These are phyloP conservation scores for Phataginus tricuspis DNA, from an alignment of 2,797 vertebrate species.

Conservation along the genomic window DNA sequence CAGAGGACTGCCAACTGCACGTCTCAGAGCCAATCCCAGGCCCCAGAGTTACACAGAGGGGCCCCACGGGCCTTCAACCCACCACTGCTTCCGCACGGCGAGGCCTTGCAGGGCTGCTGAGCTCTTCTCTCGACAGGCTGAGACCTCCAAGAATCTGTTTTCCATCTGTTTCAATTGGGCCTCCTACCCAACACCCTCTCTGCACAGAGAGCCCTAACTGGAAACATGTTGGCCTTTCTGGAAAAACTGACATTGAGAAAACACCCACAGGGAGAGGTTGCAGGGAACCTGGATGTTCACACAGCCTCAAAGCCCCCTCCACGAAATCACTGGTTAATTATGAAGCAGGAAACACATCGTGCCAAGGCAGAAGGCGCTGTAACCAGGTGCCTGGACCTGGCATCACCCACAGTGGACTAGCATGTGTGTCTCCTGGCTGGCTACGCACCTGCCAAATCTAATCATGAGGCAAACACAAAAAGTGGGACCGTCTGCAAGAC, in stretches of 20 bases:
- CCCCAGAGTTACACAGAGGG: background rate
- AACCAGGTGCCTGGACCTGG: background rate
- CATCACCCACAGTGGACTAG: rapidly evolving
- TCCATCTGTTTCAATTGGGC: background rate
- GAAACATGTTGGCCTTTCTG: background rate
- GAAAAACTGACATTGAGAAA: background rate
- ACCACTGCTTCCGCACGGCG: no score
- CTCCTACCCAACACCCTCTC: background rate
- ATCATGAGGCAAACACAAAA: background rate
- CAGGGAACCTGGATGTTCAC: background rate
- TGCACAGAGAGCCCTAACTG: background rate
- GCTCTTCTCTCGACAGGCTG: no score
- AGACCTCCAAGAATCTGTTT: background rate
- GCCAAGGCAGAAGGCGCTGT: background rate
- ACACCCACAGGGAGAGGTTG: background rate
- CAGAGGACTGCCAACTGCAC: background rate
- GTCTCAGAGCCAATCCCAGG: background rate
- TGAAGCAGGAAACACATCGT: rapidly evolving
- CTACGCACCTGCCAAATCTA: no score
- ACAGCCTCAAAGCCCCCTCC: background rate
- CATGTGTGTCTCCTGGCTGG: rapidly evolving
- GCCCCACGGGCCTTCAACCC: rapidly evolving
- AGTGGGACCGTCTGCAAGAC: rapidly evolving
- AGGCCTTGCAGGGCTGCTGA: background rate
- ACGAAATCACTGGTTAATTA: rapidly evolving